Percentiles rank a stretch among this genome's conserved stretches.
These are phyloP conservation scores for Lordiphosa clarofinis DNA, from an alignment of 1,140 invertebrate species.

Conservation along the genomic window DNA sequence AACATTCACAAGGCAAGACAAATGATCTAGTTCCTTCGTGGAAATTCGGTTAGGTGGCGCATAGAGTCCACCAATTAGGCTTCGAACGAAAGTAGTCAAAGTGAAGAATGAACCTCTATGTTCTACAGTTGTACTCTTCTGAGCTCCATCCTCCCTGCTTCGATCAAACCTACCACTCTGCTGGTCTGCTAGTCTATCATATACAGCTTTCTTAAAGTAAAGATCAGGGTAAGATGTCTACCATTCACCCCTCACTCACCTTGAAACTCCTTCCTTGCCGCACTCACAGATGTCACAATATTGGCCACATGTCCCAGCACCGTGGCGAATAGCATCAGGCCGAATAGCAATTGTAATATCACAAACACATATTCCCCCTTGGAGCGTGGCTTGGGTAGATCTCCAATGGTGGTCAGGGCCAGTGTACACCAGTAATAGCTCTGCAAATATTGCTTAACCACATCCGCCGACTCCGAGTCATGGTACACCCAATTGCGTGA, in stretches of 20 bases:
- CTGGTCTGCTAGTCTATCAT: too few relatives aligned
- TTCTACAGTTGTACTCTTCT: too few relatives aligned
- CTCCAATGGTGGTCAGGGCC: constrained; percentile 94
- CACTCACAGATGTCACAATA: constrained; percentile 96
- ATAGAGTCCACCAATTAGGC: too few relatives aligned
- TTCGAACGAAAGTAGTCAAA: too few relatives aligned
- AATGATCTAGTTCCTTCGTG: too few relatives aligned
- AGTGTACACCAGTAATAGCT: constrained; percentile 99
- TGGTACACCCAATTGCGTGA: constrained; percentile 94
- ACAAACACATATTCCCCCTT: constrained; percentile 95
- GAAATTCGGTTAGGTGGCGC: too few relatives aligned
- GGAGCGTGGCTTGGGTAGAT: constrained; percentile 88
- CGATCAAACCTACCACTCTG: too few relatives aligned
- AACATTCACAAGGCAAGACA: too few relatives aligned
- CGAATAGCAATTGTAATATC: constrained; percentile 93
- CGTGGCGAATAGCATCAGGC: constrained; percentile 93
- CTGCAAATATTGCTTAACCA: constrained; percentile 96
- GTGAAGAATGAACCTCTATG: too few relatives aligned
- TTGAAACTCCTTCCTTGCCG: constrained; percentile 96
- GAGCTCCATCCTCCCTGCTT: too few relatives aligned
- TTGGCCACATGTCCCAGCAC: constrained; percentile 96
- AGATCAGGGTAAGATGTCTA: too few relatives aligned
- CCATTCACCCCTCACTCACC: constrained; percentile 86
- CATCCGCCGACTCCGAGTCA: constrained; percentile 90
- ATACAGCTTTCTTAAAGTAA: too few relatives aligned